phyloP scores from a whole-genome alignment of 2,888 invertebrate genomes.

The Volucella inanis region DNA sequence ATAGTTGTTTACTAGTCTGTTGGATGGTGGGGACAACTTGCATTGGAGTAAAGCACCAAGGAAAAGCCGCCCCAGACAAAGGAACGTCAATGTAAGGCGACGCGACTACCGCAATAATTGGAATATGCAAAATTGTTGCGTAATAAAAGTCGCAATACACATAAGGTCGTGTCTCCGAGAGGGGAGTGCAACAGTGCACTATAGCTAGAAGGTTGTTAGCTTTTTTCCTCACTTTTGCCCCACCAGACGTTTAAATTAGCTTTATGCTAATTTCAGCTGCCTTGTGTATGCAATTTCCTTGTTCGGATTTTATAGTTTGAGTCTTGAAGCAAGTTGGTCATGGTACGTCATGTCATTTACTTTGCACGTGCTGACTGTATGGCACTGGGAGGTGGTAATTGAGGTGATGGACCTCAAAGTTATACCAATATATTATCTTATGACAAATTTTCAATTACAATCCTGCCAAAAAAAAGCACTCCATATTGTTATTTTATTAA shows the following conservation, averaged over 20 bases:
- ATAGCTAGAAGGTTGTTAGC: conserved; percentile 50
- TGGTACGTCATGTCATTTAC: no score
- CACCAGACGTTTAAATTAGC: conserved; percentile 44
- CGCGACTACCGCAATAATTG: conserved; percentile 45
- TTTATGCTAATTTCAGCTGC: conserved; percentile 45
- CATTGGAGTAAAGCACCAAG: conserved; percentile 36
- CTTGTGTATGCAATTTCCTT: conserved; percentile 57
- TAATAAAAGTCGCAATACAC: conserved; percentile 50
- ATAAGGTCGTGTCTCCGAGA: conserved; percentile 68
- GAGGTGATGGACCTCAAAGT: no score
- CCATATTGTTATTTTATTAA: no score
- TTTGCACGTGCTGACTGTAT: no score
- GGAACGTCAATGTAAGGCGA: conserved; percentile 58
- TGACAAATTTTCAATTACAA: no score
- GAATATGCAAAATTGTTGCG: conserved; percentile 69
- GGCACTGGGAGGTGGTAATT: no score
- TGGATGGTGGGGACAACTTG: not conserved
- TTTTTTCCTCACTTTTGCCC: conserved; percentile 8
- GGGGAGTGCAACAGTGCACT: conserved; percentile 45
- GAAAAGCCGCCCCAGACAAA: conserved; percentile 48
- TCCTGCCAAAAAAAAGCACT: no score
- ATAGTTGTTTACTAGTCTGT: no score
- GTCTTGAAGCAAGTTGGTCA: not conserved
- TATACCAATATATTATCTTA: no score
- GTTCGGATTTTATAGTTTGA: conserved; percentile 47